Percentiles rank a stretch among this genome's conserved stretches.
These are phyloP conservation scores for Prinia subflava DNA, from an alignment of 2,113 vertebrate species.

Conservation along the genomic window DNA sequence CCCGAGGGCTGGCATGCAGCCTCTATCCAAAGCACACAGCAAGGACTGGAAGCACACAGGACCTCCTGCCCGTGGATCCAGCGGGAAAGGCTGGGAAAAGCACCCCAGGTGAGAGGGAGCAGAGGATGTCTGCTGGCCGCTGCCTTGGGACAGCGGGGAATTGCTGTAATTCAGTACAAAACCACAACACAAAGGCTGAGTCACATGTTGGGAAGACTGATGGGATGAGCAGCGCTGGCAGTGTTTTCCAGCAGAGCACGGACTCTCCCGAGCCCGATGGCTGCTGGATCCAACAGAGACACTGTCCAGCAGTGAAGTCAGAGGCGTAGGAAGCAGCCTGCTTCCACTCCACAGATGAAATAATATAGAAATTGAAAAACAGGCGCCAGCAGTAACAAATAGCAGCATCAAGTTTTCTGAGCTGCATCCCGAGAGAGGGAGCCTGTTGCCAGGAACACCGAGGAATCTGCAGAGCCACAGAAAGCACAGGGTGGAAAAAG, in stretches of 20 bases:
- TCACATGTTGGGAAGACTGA: background rate
- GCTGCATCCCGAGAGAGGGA: background rate
- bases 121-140: background rate
- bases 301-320: background rate
- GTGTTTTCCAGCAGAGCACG: background rate
- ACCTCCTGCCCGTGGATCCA: background rate
- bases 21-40: background rate
- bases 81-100: background rate
- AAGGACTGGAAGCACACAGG: background rate
- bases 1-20: background rate
- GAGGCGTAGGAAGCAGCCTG: background rate
- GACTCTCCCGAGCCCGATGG: background rate
- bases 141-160: background rate
- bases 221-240: background rate
- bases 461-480: background rate
- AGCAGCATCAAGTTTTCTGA: background rate
- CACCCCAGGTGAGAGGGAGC: background rate
- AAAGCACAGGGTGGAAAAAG: background rate
- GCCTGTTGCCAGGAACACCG: background rate
- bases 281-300: background rate
- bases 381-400: background rate
- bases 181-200: background rate
- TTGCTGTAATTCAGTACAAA: background rate
- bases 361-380: background rate
- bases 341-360: background rate